phyloP scores from a whole-genome alignment of 2,888 invertebrate genomes.

The Liopterus haemorrhoidalis region DNA sequence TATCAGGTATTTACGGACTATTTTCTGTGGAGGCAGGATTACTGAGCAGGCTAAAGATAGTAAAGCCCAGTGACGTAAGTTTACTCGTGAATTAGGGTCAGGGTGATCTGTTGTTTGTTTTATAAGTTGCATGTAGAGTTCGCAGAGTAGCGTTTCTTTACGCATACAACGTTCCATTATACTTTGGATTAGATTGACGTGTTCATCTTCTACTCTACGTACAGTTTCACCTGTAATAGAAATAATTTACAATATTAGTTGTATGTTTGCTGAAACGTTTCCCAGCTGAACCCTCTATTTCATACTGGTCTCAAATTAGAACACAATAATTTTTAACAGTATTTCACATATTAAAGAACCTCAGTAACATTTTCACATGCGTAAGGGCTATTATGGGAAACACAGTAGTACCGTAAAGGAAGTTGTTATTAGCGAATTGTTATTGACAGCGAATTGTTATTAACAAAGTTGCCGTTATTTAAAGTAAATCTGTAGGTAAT shows the following conservation, averaged over 20 bases:
- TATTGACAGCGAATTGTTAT: no score
- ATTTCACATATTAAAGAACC: no score
- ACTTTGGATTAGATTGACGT: constrained; percentile 80
- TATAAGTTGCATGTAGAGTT: constrained; percentile 84
- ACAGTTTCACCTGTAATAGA: constrained; percentile 52
- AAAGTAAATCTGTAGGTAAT: no score
- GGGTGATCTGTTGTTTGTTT: constrained; percentile 89
- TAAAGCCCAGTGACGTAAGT: constrained; percentile 87
- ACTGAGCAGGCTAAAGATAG: constrained; percentile 74
- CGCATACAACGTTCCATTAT: constrained; percentile 88
- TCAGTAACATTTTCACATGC: no score
- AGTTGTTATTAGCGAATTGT: no score
- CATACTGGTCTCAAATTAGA: no score
- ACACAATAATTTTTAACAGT: no score
- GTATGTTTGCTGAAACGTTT: not conserved
- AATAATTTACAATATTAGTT: constrained; percentile 6
- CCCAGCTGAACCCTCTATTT: no score
- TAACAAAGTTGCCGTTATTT: no score
- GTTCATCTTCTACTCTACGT: constrained; percentile 76
- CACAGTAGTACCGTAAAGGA: no score
- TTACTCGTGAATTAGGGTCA: constrained; percentile 80
- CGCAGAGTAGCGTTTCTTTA: constrained; percentile 80
- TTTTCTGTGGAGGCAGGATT: constrained; percentile 79
- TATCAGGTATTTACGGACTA: constrained; percentile 78
- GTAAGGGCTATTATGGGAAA: no score